Base-by-base conservation (phyloP, 2,113 vertebrate species). In the Anser brachyrhynchus region DNA sequence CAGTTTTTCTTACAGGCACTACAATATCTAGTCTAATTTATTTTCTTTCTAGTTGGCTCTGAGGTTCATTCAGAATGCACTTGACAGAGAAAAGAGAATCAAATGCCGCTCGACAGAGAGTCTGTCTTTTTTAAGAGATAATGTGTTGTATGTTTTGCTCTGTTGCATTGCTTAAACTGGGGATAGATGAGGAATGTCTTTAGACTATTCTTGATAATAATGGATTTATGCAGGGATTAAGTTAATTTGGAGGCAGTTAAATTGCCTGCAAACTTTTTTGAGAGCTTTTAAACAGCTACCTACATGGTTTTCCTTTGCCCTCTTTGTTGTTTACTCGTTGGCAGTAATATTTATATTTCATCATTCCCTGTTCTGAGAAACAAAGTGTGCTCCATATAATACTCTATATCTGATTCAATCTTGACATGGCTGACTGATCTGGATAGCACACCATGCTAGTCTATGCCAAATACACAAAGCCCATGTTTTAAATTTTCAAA, bases 381-480 rank as follows among this genome's bases (percentile, higher is more conserved):
- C 16, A 14, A 26, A 51, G 13, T 37, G 6, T 35, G 14, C 92
- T 80, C 23, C 6, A 2, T 1, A 0, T 52, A 37, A 8, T 81
- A 5, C 6, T 51, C 17, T 35, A 0, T 51, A 9, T 41, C 22
- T 79, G 54, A 20, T 31, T 70, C 26, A 52, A 5, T 88, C 22
- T 29, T 61, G 8, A 19, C 37, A 28, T 64, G 70, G 9, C 52
- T 44, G 33, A 37, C n/a, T 29, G 41, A 23, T 18, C 31, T 75
- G 49, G 14, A 54, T 54, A 37, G 26, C 77, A 21, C 1, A 1
- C 0, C 1, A 6, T 46, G 4, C 28, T 76, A 37, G 23, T 21
- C n/a, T 69, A 39, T 39, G 39, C 39, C 39, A 39, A 39, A 33
- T 83, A 20, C 12, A 21, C 3, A 13, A 25, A 20, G 5, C 67